phyloP scores from a whole-genome alignment of 2,797 vertebrate species.

The Platyrinchus mystaceus region DNA sequence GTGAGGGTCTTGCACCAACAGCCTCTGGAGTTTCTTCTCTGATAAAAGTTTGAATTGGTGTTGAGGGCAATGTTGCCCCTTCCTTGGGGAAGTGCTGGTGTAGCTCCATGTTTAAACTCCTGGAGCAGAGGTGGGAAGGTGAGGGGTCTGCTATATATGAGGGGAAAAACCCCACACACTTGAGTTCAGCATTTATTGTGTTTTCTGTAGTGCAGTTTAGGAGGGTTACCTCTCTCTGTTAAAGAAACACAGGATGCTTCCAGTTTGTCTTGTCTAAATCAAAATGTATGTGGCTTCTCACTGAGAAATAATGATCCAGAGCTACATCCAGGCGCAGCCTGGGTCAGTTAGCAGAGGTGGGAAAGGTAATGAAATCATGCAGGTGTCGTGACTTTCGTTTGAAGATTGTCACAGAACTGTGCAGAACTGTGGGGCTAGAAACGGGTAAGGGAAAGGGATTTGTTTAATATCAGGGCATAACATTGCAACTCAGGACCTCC shows the following conservation, averaged over 20 bases:
- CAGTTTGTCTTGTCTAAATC: neutral
- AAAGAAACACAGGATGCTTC: neutral
- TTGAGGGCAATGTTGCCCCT: accelerated
- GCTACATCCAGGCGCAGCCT: neutral
- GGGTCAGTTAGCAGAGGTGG: neutral
- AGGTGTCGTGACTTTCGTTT: accelerated
- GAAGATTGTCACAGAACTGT: neutral
- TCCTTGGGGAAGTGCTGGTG: accelerated
- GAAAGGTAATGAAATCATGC: neutral
- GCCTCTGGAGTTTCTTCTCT: neutral
- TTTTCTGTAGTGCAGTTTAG: neutral
- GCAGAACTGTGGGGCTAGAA: neutral
- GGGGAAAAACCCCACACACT: neutral
- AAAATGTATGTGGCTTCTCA: neutral
- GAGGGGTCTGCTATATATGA: neutral
- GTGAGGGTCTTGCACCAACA: neutral
- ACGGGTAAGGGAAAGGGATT: neutral
- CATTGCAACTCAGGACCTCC: neutral
- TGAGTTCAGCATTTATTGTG: neutral
- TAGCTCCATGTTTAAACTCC: neutral
- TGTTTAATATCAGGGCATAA: neutral
- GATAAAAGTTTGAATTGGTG: neutral
- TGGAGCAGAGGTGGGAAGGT: neutral
- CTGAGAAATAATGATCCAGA: neutral
- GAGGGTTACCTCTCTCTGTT: neutral